phyloP scores from a whole-genome alignment of 2,113 vertebrate species.

The Piaya cayana region DNA sequence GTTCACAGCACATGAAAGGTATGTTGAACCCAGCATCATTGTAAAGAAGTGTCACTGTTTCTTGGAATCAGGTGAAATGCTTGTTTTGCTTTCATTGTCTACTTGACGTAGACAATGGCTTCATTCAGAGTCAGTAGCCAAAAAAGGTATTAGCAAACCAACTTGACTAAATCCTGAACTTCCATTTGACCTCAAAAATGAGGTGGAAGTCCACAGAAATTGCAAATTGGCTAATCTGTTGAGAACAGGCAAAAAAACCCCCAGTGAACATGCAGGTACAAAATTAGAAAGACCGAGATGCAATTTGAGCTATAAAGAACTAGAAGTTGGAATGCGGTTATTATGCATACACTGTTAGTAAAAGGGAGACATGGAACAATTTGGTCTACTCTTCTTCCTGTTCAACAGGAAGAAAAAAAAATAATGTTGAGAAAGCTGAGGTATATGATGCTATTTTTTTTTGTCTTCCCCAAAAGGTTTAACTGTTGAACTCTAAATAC shows the following conservation, averaged over 20 bases:
- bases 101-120: background rate
- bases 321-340: background rate
- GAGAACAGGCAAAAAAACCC: background rate
- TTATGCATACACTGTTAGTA: background rate
- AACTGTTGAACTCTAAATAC: background rate
- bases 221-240: background rate
- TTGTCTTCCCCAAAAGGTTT: background rate
- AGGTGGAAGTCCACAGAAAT: background rate
- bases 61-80: background rate
- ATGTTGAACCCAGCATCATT: background rate
- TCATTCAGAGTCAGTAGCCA: background rate
- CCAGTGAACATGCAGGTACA: background rate
- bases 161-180: background rate
- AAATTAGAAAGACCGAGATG: background rate
- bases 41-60: background rate
- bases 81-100: background rate
- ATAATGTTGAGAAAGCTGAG: background rate
- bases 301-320: background rate
- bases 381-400: background rate
- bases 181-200: background rate
- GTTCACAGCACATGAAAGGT: background rate
- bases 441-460: background rate
- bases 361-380: background rate
- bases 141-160: background rate
- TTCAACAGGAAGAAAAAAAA: background rate